Evolutionary conservation across 2,888 invertebrate genomes (phyloP).

Genomic region (Lacanobia oleracea): DNA sequence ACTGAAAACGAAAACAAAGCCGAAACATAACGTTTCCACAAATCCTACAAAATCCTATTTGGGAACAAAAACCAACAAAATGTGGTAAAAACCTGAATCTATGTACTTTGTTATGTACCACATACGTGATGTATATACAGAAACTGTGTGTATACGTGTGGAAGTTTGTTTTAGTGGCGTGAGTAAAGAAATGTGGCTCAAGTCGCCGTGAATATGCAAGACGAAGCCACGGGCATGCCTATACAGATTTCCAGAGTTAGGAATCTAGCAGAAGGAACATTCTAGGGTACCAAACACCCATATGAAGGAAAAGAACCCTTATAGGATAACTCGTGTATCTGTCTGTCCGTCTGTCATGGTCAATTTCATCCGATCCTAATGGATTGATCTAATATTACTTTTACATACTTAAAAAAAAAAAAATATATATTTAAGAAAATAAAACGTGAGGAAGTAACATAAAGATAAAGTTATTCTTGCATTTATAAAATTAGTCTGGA

Average conservation of each 20-base stretch:
- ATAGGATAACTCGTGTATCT: too few relatives aligned
- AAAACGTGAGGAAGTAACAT: too few relatives aligned
- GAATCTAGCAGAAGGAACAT: slow-evolving; percentile 19
- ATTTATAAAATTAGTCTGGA: too few relatives aligned
- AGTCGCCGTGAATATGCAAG: slow-evolving; percentile 51
- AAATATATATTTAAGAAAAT: too few relatives aligned
- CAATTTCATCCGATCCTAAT: too few relatives aligned
- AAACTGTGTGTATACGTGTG: slow-evolving; percentile 22
- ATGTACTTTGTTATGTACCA: slow-evolving; percentile 4
- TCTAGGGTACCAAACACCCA: too few relatives aligned
- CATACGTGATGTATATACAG: not conserved
- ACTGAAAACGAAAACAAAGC: not conserved
- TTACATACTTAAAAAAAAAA: too few relatives aligned
- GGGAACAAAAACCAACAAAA: slow-evolving; percentile 12
- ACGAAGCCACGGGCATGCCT: slow-evolving; percentile 27
- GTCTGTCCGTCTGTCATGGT: too few relatives aligned
- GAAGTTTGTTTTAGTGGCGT: slow-evolving; percentile 40
- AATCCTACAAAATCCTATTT: slow-evolving; percentile 36
- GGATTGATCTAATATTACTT: too few relatives aligned
- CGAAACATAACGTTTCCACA: not conserved
- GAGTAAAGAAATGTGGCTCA: slow-evolving; percentile 38
- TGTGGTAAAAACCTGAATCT: not conserved
- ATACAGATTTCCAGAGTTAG: slow-evolving; percentile 21
- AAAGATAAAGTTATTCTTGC: too few relatives aligned
- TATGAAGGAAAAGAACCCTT: too few relatives aligned